phyloP scores from a whole-genome alignment of 2,113 vertebrate genomes.

The Numenius arquata region DNA sequence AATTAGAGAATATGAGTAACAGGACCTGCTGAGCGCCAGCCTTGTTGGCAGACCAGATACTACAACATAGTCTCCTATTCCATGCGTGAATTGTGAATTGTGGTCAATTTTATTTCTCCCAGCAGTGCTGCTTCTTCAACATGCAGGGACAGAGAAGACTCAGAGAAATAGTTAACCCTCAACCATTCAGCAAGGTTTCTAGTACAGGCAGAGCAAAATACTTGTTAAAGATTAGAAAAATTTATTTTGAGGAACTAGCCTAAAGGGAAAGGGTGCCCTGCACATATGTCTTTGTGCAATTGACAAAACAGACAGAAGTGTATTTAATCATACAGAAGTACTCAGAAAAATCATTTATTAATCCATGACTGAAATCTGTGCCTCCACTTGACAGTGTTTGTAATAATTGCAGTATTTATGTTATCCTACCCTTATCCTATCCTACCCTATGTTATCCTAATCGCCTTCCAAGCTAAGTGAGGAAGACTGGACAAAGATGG shows the following conservation, averaged over 20 bases:
- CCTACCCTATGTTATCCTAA: background rate
- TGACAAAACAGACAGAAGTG: background rate
- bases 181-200: background rate
- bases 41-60: background rate
- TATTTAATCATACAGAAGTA: background rate
- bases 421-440: background rate
- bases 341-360: background rate
- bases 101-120: background rate
- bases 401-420: background rate
- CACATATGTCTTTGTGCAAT: background rate
- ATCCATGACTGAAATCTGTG: background rate
- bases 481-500: background rate
- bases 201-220: background rate
- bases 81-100: fast-evolving
- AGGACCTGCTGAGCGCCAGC: background rate
- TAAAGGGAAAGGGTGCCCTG: background rate
- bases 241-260: background rate
- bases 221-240: background rate
- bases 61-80: background rate
- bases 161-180: background rate
- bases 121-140: background rate
- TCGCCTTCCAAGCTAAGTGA: background rate
- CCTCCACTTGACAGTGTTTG: background rate
- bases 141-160: background rate
- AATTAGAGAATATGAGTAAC: background rate